These are phyloP conservation scores for Nasua narica DNA, from an alignment of 2,797 vertebrate genomes.

Conservation along the genomic window DNA sequence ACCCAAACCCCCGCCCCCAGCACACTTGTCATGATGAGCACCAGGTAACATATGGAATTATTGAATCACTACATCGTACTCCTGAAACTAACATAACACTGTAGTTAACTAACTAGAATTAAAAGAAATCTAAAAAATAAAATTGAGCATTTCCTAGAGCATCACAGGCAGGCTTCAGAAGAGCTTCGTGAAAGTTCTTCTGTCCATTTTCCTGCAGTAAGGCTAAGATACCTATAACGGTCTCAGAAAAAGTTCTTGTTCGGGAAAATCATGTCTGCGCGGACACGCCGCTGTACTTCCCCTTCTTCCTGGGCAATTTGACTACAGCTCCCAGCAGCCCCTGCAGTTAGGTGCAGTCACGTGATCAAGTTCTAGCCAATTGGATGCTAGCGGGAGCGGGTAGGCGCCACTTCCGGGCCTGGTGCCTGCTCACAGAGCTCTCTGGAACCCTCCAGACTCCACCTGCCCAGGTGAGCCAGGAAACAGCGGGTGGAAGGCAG, in stretches of 20 bases:
- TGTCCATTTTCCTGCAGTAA: not conserved
- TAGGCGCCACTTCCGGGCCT: not conserved
- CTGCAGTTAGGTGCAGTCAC: not conserved
- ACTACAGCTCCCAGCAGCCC: not conserved
- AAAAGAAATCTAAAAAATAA: not conserved
- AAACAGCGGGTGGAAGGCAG: not conserved
- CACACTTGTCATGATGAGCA: not conserved
- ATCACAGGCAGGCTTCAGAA: not conserved
- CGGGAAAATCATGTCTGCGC: not conserved
- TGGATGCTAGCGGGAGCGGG: not conserved
- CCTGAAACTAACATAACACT: not conserved
- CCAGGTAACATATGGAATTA: not conserved
- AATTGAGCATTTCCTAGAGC: not conserved
- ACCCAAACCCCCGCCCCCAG: not conserved
- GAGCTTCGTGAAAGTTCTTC: not conserved
- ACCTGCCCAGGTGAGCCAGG: not conserved
- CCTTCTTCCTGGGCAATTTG: not conserved
- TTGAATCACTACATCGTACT: not conserved
- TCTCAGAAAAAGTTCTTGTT: not conserved
- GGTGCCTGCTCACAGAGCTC: not conserved
- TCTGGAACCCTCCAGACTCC: rapidly evolving
- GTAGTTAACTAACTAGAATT: not conserved
- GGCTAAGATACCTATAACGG: no score
- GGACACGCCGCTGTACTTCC: not conserved
- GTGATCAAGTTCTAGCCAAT: not conserved